Evolutionary conservation across 1,140 invertebrate genomes (phyloP).

Genomic region (Matsumurasca onukii): DNA sequence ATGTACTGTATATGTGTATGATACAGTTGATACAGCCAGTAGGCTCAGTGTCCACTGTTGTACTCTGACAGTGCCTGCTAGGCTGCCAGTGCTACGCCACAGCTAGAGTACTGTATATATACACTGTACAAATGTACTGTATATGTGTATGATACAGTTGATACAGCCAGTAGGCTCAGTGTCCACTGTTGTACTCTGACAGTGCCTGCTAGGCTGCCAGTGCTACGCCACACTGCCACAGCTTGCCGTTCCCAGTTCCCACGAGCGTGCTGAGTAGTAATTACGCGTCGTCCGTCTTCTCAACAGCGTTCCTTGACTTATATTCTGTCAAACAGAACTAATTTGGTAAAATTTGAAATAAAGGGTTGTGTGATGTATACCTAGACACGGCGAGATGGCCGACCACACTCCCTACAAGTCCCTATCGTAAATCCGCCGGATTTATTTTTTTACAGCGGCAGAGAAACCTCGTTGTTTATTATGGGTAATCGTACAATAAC

Average conservation of each 20-base stretch:
- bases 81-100: too few relatives aligned
- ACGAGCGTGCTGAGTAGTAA: slow-evolving; percentile 3
- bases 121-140: too few relatives aligned
- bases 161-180: too few relatives aligned
- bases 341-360: slow-evolving; percentile 27
- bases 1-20: too few relatives aligned
- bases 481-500: slow-evolving; percentile 25
- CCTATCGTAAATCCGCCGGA: slow-evolving; percentile 17
- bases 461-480: slow-evolving; percentile 18
- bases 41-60: too few relatives aligned
- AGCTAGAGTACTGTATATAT: too few relatives aligned
- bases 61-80: too few relatives aligned
- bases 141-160: too few relatives aligned
- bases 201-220: too few relatives aligned
- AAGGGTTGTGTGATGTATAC: slow-evolving; percentile 26
- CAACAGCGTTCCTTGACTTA: slow-evolving; percentile 14
- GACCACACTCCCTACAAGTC: background rate
- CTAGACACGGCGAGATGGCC: background rate
- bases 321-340: slow-evolving; percentile 26
- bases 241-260: background rate
- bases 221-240: background rate
- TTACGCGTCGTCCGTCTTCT: slow-evolving; percentile 18
- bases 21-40: too few relatives aligned
- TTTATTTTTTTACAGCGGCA: slow-evolving; percentile 25
- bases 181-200: too few relatives aligned